These are phyloP conservation scores for Eumerus sabulonum DNA, from an alignment of 2,888 invertebrate species.

Conservation along the genomic window DNA sequence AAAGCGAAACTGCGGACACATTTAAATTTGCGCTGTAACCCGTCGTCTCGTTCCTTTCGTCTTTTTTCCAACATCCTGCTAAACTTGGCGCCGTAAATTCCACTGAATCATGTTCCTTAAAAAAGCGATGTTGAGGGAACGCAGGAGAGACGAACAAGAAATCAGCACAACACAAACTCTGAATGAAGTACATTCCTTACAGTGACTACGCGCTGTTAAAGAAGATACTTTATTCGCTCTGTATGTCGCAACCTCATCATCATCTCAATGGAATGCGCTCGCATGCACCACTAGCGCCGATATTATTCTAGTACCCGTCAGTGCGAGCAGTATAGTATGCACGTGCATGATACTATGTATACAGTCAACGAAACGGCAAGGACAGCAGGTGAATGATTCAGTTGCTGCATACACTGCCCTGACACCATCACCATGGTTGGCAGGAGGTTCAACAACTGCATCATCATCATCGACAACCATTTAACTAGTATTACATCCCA, in stretches of 20 bases:
- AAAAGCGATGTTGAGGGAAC: slow-evolving; percentile 3
- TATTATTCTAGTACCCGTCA: slow-evolving; percentile 7
- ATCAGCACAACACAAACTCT: slow-evolving; percentile 25
- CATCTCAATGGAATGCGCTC: slow-evolving; percentile 60
- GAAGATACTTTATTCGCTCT: slow-evolving; percentile 38
- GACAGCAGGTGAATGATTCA: slow-evolving; percentile 65
- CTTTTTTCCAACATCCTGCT: slow-evolving; percentile 18
- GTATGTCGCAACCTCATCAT: slow-evolving; percentile 39
- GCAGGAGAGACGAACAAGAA: slow-evolving; percentile 4
- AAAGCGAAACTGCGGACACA: too few species aligned
- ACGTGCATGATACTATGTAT: neutral
- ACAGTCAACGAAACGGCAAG: slow-evolving; percentile 27
- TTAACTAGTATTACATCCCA: slow-evolving; percentile 62
- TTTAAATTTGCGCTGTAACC: too few species aligned
- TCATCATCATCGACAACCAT: slow-evolving; percentile 19
- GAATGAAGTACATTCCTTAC: slow-evolving; percentile 31
- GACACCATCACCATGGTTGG: neutral
- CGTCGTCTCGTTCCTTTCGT: too few species aligned
- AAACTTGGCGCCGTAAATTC: slow-evolving; percentile 36
- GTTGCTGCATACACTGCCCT: slow-evolving; percentile 35
- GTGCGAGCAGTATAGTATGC: too few species aligned
- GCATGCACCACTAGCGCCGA: slow-evolving; percentile 49
- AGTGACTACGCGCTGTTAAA: slow-evolving; percentile 12
- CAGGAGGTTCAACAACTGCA: too few species aligned
- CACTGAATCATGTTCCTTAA: slow-evolving; percentile 48